Conservation (phyloP, 2,797 vertebrate species). For the Lagodon rhomboides region DNA sequence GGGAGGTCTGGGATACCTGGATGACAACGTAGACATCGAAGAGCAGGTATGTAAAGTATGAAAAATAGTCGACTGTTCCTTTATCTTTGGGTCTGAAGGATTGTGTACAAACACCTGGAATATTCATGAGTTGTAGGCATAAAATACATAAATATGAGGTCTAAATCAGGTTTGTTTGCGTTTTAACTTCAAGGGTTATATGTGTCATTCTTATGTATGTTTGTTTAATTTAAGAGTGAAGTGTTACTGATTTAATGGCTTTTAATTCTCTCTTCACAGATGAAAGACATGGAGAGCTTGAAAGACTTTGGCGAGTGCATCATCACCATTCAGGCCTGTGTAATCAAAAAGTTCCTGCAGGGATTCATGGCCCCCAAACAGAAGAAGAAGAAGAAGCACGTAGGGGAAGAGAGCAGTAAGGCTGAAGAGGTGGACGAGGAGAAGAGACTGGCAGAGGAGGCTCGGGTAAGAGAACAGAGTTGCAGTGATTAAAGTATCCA, state of each 20-base stretch:
- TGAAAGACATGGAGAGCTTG: constrained; percentile 89
- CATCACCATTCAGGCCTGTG: constrained; percentile 93
- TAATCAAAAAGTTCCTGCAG: constrained; percentile 99
- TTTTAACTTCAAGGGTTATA: not conserved
- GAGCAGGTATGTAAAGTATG: too few species aligned
- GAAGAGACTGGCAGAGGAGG: constrained; percentile 96
- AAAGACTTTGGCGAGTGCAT: constrained; percentile 96
- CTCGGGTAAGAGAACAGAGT: constrained; percentile 86
- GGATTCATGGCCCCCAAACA: constrained; percentile 99
- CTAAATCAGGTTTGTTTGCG: not conserved
- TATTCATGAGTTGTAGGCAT: not conserved
- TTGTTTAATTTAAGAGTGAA: not conserved
- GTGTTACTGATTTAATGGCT: not conserved
- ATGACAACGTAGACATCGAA: constrained; percentile 85
- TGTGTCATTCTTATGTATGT: too few species aligned
- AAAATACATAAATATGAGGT: not conserved
- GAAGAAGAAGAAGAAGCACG: constrained; percentile 92
- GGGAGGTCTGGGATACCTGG: constrained; percentile 95
- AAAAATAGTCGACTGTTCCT: not conserved
- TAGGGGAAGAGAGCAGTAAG: constrained; percentile 90
- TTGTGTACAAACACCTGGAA: not conserved
- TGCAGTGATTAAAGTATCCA: not conserved
- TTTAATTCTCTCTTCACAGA: constrained; percentile 74
- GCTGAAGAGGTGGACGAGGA: constrained; percentile 96
- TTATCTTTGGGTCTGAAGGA: not conserved